phyloP scores from a whole-genome alignment of 1,140 invertebrate genomes.

The Aphidius gifuensis region DNA sequence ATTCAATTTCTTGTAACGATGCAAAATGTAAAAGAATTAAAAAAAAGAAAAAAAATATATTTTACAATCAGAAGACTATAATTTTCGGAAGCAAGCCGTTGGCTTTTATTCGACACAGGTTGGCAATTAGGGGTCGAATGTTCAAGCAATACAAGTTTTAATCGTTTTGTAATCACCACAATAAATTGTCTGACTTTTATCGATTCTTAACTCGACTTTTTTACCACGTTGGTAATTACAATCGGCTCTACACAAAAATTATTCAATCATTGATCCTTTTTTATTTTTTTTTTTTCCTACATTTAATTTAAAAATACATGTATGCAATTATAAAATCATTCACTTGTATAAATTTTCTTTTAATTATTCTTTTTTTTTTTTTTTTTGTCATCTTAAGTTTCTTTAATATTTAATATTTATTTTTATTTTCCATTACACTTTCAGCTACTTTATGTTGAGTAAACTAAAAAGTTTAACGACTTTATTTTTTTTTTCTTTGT shows the following conservation, averaged over 20 bases:
- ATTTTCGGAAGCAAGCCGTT: too few species aligned
- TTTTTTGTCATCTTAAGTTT: not conserved
- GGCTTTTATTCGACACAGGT: too few species aligned
- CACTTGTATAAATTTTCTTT: not conserved
- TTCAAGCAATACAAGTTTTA: constrained; percentile 22
- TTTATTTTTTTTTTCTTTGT: constrained; percentile 39
- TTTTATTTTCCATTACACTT: not conserved
- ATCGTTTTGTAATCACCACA: constrained; percentile 35
- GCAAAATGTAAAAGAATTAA: not conserved
- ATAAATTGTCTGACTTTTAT: constrained; percentile 29
- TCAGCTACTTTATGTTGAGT: constrained; percentile 13
- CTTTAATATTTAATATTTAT: constrained; percentile 7
- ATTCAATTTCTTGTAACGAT: too few species aligned
- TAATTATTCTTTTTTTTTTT: not conserved
- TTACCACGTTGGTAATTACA: too few species aligned
- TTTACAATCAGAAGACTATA: too few species aligned
- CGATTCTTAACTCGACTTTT: too few species aligned
- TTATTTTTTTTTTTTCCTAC: not conserved
- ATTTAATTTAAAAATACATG: not conserved
- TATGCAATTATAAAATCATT: not conserved
- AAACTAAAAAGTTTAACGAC: constrained; percentile 30
- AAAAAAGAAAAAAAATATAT: not conserved
- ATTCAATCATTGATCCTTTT: not conserved
- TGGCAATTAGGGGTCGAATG: constrained; percentile 31
- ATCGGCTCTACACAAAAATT: not conserved